Evolutionary conservation across 2,113 vertebrate genomes (phyloP).

Genomic region (Setophaga petechia): DNA sequence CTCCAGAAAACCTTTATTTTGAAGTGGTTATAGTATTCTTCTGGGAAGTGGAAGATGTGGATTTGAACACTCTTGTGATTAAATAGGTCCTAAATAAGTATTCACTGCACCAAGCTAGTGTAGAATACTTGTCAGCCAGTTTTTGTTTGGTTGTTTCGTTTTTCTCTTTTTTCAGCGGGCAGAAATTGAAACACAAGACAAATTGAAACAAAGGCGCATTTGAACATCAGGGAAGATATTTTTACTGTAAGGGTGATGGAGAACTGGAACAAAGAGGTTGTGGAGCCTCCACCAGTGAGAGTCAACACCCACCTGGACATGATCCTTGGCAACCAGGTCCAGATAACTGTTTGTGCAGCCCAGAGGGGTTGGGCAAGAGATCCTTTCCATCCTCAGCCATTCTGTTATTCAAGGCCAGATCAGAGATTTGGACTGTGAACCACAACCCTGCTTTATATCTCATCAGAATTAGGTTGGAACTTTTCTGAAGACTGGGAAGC

Average conservation of each 20-base stretch:
- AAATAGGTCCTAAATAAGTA: not conserved
- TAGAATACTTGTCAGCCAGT: not conserved
- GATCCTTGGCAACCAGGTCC: not conserved
- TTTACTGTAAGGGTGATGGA: not conserved
- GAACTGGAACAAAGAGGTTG: not conserved
- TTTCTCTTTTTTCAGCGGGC: not conserved
- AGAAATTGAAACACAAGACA: not conserved
- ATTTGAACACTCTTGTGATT: not conserved
- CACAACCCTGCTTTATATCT: not conserved
- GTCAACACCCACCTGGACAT: not conserved
- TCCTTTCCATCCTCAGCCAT: not conserved
- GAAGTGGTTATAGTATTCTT: not conserved
- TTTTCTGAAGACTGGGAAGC: not conserved
- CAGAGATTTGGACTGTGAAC: not conserved
- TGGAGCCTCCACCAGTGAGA: not conserved
- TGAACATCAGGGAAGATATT: not conserved
- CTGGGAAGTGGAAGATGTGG: not conserved
- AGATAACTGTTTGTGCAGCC: not conserved
- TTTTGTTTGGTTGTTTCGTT: not conserved
- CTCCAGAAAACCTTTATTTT: not conserved
- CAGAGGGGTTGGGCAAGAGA: not conserved
- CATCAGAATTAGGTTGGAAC: not conserved
- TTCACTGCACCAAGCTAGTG: not conserved
- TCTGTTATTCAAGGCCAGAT: not conserved
- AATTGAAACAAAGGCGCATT: not conserved